phyloP scores from a whole-genome alignment of 2,888 invertebrate genomes.

The Prenolepis imparis region DNA sequence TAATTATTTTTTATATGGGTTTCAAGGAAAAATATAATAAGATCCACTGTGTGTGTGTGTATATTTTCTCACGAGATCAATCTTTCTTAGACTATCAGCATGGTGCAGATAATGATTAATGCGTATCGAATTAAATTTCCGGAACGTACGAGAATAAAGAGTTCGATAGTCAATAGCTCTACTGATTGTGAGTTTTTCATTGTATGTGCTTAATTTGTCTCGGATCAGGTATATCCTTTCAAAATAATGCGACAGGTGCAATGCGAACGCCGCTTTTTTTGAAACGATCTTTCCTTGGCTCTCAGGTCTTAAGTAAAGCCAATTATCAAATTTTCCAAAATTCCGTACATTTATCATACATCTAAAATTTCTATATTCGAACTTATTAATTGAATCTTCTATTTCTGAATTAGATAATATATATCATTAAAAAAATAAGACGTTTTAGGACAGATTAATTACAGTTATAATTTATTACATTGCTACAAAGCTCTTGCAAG shows the following conservation, averaged over 20 bases:
- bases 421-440: not conserved
- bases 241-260: conserved; percentile 71
- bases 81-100: conserved; percentile 3
- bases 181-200: not conserved
- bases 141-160: conserved; percentile 17
- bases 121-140: conserved; percentile 48
- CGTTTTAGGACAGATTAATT: not conserved
- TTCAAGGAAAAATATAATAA: not conserved
- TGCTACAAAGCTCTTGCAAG: not conserved
- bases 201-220: conserved; percentile 60
- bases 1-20: conserved; percentile 1
- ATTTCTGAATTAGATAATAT: not conserved
- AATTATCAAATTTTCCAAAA: not conserved
- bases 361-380: not conserved
- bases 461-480: not conserved
- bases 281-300: conserved; percentile 21
- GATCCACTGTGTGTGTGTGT: not conserved
- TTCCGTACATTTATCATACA: not conserved
- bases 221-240: conserved; percentile 56
- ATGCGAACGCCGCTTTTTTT: conserved; percentile 67
- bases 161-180: conserved; percentile 2
- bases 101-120: conserved; percentile 41
- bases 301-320: not conserved
- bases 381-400: not conserved
- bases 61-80: conserved; percentile 31